Percentiles rank a stretch among this genome's conserved stretches.
Evolutionary conservation across 2,888 invertebrate genomes (phyloP).

Genomic region (Rotaria macrura): DNA sequence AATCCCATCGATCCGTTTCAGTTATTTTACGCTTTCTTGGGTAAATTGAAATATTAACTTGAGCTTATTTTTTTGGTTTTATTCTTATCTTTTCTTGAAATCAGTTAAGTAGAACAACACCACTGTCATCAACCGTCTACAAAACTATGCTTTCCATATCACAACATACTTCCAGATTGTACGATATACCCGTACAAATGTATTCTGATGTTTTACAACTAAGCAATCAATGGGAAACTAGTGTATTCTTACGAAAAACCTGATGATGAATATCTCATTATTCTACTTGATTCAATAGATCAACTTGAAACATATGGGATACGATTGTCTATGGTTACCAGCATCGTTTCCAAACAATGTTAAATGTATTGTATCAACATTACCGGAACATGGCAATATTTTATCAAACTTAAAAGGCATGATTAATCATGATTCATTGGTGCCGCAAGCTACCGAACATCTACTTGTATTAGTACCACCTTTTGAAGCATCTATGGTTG

Average conservation of each 20-base stretch:
- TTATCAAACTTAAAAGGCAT: constrained; percentile 37
- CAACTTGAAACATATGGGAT: neutral
- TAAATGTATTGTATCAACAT: constrained; percentile 28
- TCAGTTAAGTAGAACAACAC: constrained; percentile 36
- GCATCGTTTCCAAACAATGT: neutral
- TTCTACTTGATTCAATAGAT: constrained; percentile 31
- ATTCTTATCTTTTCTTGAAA: too few relatives aligned
- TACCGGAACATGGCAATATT: constrained; percentile 36
- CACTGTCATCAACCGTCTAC: neutral
- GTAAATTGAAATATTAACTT: constrained; percentile 32
- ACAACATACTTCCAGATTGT: neutral
- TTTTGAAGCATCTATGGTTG: neutral
- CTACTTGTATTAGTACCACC: neutral
- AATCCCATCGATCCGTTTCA: neutral
- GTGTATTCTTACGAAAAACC: constrained; percentile 17
- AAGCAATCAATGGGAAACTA: neutral
- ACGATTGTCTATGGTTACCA: neutral
- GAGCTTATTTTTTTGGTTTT: too few relatives aligned
- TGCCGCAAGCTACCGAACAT: neutral
- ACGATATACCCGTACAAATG: constrained; percentile 33
- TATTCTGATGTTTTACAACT: neutral
- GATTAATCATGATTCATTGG: neutral
- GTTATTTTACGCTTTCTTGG: neutral
- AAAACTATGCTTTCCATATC: neutral
- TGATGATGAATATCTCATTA: constrained; percentile 1